A percentile compares a stretch with the other conserved stretches of the same genome.
Evolutionary conservation across 2,113 vertebrate species (phyloP).

Genomic region (Notechis scutatus): DNA sequence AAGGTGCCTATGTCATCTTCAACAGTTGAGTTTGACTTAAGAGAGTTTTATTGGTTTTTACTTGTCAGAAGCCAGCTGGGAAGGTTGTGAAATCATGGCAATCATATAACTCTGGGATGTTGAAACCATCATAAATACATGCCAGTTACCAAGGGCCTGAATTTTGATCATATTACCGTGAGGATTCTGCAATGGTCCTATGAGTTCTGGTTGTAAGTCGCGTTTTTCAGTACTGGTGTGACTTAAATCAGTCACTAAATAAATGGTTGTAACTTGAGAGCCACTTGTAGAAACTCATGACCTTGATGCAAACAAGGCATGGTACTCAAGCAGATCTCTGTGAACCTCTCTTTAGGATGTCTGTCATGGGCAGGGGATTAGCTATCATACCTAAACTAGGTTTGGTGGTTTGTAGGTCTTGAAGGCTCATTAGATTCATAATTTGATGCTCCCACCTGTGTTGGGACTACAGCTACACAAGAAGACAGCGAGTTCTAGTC

Average conservation of each 20-base stretch:
- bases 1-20: not conserved
- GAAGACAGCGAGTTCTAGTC: not conserved
- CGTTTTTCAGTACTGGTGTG: not conserved
- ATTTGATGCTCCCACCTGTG: too few species aligned
- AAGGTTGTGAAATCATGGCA: not conserved
- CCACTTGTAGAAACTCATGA: not conserved
- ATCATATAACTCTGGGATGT: not conserved
- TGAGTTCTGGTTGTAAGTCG: not conserved
- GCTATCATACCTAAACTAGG: not conserved
- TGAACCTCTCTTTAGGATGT: not conserved
- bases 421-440: not conserved
- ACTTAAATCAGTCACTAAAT: not conserved
- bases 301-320: not conserved
- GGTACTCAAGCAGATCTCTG: not conserved
- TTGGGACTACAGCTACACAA: too few species aligned
- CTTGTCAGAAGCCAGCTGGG: not conserved
- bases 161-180: not conserved
- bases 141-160: not conserved
- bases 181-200: not conserved
- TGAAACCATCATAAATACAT: not conserved
- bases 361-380: not conserved
- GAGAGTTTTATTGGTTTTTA: not conserved
- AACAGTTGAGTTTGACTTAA: not conserved
- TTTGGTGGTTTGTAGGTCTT: not conserved
- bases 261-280: not conserved